A percentile compares a stretch with the other conserved stretches of the same genome.
Conservation (phyloP, 1,140 invertebrate genomes). For the Chironomus striatipennis region DNA sequence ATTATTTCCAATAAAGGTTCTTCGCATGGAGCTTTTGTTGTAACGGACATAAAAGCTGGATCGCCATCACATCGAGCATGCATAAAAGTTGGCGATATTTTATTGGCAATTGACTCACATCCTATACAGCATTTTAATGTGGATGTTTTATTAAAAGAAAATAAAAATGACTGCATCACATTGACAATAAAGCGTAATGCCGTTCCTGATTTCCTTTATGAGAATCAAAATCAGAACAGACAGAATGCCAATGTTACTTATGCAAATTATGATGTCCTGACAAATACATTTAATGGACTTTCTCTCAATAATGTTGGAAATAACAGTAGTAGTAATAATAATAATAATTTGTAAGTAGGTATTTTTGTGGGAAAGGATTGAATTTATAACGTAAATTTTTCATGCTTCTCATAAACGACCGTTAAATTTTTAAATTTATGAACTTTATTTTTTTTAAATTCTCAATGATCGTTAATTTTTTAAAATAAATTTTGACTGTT, state of each 20-base stretch:
- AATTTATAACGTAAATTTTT: too few species aligned
- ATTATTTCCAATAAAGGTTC: conserved; percentile 26
- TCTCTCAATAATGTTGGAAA: not conserved
- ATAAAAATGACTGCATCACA: conserved; percentile 34
- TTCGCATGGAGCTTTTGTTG: conserved; percentile 57
- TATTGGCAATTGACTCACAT: conserved; percentile 81
- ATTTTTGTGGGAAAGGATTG: too few species aligned
- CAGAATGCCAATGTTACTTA: conserved; percentile 29
- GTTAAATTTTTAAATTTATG: too few species aligned
- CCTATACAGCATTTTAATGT: conserved; percentile 58
- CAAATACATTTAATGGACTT: conserved; percentile 4
- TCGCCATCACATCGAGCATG: conserved; percentile 84
- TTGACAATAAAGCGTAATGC: conserved; percentile 38
- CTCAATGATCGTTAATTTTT: not conserved
- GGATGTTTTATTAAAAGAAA: conserved; percentile 37
- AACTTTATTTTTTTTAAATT: too few species aligned
- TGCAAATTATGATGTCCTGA: conserved; percentile 1
- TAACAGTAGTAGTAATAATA: not conserved
- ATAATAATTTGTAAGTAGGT: conserved; percentile 17
- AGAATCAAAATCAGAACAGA: conserved; percentile 31
- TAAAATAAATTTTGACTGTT: not conserved
- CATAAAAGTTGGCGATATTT: conserved; percentile 72
- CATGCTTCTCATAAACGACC: too few species aligned
- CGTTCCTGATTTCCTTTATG: conserved; percentile 36
- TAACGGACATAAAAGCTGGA: conserved; percentile 78